Conservation (phyloP, 2,888 invertebrate genomes). For the Augochlorella aurata region DNA sequence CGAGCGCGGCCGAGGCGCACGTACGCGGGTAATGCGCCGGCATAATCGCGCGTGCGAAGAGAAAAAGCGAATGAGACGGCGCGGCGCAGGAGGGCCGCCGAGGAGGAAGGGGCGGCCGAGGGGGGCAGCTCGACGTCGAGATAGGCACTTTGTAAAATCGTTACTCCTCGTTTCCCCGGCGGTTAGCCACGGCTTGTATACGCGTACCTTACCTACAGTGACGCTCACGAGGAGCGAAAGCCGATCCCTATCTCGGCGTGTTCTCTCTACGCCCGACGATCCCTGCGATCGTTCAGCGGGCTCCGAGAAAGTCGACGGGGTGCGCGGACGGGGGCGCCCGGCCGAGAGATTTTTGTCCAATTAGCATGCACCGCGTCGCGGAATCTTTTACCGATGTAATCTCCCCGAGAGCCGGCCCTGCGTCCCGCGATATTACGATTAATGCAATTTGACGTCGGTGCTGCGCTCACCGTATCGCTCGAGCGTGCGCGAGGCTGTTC, state of each 20-base stretch:
- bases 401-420: conserved; percentile 44
- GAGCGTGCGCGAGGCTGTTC: conserved; percentile 9
- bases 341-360: conserved; percentile 72
- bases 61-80: conserved; percentile 51
- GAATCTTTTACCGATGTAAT: conserved; percentile 68
- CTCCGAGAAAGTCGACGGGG: conserved; percentile 42
- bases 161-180: conserved; percentile 67
- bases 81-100: conserved; percentile 13
- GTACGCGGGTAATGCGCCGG: conserved; percentile 63
- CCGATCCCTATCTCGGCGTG: conserved; percentile 71
- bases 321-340: conserved; percentile 1
- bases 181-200: conserved; percentile 61
- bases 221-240: conserved; percentile 73
- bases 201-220: conserved; percentile 69
- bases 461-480: conserved; percentile 49
- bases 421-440: conserved; percentile 72
- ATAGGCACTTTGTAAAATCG: conserved; percentile 71
- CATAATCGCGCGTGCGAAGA: conserved; percentile 60
- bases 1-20: conserved; percentile 47
- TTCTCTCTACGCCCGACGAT: conserved; percentile 68
- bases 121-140: conserved; percentile 41
- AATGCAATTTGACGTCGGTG: conserved; percentile 71
- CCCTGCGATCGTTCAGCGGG: conserved; percentile 52
- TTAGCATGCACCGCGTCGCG: conserved; percentile 72
- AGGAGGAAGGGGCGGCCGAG: background rate